Evolutionary conservation across 2,797 vertebrate genomes (phyloP).

Genomic region (Microchirus variegatus): DNA sequence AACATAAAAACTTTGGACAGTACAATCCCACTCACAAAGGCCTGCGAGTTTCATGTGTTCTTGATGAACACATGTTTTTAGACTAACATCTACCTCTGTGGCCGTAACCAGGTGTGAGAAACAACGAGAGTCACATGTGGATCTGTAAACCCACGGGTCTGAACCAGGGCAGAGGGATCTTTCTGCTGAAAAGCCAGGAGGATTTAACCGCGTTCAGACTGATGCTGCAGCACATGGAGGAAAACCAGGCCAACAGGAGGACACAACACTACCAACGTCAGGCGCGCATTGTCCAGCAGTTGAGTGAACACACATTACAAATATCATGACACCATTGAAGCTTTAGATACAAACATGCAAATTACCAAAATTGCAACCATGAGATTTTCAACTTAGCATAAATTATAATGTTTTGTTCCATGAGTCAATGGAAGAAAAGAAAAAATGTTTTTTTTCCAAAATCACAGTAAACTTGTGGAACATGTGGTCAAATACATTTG

Average conservation of each 20-base stretch:
- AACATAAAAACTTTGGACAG: neutral
- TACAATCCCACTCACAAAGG: neutral
- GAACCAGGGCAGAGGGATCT: constrained; percentile 91
- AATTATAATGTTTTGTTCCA: too few species aligned
- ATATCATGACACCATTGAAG: neutral
- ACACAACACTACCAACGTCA: constrained; percentile 59
- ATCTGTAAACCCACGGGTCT: constrained; percentile 90
- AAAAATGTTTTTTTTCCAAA: neutral
- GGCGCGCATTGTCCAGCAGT: constrained; percentile 87
- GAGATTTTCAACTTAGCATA: neutral
- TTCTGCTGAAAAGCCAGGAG: constrained; percentile 82
- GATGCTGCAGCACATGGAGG: constrained; percentile 72
- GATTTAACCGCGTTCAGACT: constrained; percentile 76
- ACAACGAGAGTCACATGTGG: constrained; percentile 79
- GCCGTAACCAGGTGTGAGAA: constrained; percentile 49
- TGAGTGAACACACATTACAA: constrained; percentile 54
- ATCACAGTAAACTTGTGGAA: too few species aligned
- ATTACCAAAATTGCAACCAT: neutral
- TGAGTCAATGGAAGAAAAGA: too few species aligned
- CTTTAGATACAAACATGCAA: neutral
- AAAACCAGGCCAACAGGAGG: constrained; percentile 52
- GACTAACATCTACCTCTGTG: neutral
- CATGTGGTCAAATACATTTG: too few species aligned
- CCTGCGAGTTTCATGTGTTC: too few species aligned
- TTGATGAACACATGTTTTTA: too few species aligned